Evolutionary conservation across 2,113 vertebrate genomes (phyloP), one percentile per base, ranked within the genome.

Genomic region (Potamarius usumacintae): DNA sequence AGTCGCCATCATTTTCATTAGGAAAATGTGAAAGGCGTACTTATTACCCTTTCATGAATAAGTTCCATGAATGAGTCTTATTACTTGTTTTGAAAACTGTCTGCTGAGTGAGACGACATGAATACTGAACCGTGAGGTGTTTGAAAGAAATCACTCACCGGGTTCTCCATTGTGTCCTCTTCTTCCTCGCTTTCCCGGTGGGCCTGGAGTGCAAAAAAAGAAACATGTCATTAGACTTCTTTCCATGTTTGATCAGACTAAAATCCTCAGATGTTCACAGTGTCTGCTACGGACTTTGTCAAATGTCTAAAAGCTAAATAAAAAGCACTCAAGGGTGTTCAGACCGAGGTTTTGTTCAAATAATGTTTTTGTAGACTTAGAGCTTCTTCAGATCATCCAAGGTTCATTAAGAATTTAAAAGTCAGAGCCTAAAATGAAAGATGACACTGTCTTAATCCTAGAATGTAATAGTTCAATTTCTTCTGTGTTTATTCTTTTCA

Each of bases 101-200:
- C 53, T 52, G 63, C 50, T 67, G 63, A 72, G 14, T 27, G 15
- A 81, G 72, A 89, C 20, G 20, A 60, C 55, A 60, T 69, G 25
- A 55, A 78, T 11, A 86, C 84, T 67, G 52, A 74, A 88, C 81
- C 74, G 4, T 85, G 34, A 82, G 4, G 20, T 15, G 22, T 30
- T 74, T 25, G 69, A 84, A 86, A 63, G 87, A 2, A 80, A 85
- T 87, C 34, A 96, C 97, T 95, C 95, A 99, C 98, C 98, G 78
- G 96, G 95, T 92, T 98, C 97, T 94, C 98, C 98, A 95, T 98
- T 96, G 93, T 97, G 96, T 90, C 98, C 98, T 90, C 97, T 95
- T 94, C 98, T 98, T 93, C 98, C 98, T 93, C 97, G 95, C 94
- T 99, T 99, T 87, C 98, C 98, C 0, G 97, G 97, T 94, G 97